These are phyloP conservation scores for Chloroceryle aenea DNA, from an alignment of 2,113 vertebrate genomes.

Conservation along the genomic window DNA sequence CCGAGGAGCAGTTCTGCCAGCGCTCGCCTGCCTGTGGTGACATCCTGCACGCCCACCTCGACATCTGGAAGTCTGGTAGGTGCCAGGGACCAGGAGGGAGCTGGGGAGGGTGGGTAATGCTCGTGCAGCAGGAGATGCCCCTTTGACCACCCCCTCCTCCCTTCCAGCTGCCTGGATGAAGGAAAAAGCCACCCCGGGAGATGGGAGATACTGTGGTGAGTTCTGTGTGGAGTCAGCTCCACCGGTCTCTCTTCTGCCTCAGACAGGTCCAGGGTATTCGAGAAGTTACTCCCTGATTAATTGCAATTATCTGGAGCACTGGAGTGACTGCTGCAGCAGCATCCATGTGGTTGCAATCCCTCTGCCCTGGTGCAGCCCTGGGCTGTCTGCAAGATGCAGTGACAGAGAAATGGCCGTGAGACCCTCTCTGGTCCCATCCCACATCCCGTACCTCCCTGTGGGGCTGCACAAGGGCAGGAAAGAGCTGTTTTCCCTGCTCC, in stretches of 20 bases:
- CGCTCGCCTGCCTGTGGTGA: slow-evolving; percentile 89
- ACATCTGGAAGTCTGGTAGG: slow-evolving; percentile 97
- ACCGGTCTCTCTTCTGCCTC: neutral
- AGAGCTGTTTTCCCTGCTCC: neutral
- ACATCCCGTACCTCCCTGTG: rapidly evolving
- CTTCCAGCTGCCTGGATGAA: slow-evolving; percentile 95
- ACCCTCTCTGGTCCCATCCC: rapidly evolving
- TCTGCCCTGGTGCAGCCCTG: neutral
- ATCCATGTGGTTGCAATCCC: rapidly evolving
- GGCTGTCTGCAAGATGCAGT: neutral
- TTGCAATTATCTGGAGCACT: rapidly evolving
- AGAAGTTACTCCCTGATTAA: neutral
- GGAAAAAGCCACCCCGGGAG: slow-evolving; percentile 81
- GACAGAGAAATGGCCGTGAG: rapidly evolving
- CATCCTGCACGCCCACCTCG: slow-evolving; percentile 93
- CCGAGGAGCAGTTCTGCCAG: slow-evolving; percentile 92
- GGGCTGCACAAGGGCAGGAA: neutral
- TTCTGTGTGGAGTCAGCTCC: neutral
- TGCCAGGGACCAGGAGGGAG: rapidly evolving
- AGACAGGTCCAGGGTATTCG: neutral
- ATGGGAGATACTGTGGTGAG: slow-evolving; percentile 81
- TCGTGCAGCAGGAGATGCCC: neutral
- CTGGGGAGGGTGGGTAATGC: neutral
- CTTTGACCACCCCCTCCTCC: neutral
- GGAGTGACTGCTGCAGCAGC: neutral